Base-by-base conservation (phyloP, 2,797 vertebrate species). In the Heterohyrax brucei region DNA sequence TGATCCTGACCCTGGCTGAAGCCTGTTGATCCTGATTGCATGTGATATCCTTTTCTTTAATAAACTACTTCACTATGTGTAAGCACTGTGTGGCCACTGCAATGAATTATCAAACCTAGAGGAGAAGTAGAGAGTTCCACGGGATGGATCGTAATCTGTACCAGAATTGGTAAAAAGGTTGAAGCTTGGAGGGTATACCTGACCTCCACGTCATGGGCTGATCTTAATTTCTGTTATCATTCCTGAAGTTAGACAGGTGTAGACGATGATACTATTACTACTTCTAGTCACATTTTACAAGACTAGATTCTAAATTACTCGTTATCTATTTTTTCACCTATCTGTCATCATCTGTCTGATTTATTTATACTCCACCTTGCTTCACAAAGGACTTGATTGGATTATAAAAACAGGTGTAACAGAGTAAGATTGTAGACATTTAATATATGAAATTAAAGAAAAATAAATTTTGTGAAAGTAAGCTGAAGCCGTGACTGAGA, bases 331-430 rank as follows among this genome's bases (percentile, higher is more conserved):
- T 33, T 28, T 59, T 77, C 33, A 56, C 33, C 12, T 26, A 64
- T 26, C 10, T n/a, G 22, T 53, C 48, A 9, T 87, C 14, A 53
- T 79, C 10, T 84, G 19, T 70, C 12, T 80, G 30, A 66, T 64
- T 87, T 89, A 79, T 73, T 89, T 56, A 62, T n/a, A 95, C 4
- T 44, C 5, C 39, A 82, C 5, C 9, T 85, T 72, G 30, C 18
- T 93, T 92, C 61, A 86, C 24, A 94, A 87, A 93, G 3, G 26
- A 85, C 93, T 48, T 88, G 16, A 75, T 19, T 84, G 81, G 8
- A 16, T 92, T 77, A 30, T 28, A 78, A 88, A 95, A 92, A 80
- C 75, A 80, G 33, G 83, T 8, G 48, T 12, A 72, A 53, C 3
- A 44, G 5, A 76, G 44, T 48, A 22, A 76, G 22, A 72, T 75